Base-by-base conservation (phyloP, 2,113 vertebrate species). In the Apodemus sylvaticus region DNA sequence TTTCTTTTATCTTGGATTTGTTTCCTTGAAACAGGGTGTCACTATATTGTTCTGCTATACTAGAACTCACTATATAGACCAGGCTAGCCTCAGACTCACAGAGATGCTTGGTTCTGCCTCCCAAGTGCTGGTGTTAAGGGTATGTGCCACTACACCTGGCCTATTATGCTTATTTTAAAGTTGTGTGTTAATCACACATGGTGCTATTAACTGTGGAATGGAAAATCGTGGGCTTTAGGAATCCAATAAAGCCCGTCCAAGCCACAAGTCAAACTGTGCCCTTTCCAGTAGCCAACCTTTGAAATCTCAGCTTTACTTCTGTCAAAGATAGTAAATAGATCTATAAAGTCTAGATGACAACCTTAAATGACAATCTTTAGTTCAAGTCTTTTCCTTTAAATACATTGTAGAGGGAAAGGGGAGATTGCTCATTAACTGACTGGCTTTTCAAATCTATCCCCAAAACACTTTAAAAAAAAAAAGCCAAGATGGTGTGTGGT, bases 201-300 rank as follows among this genome's bases (percentile, higher is more conserved):
- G 29, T 64, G 66, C 17, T 53, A 39, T 91, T 64, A 1, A 64
- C 36, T 53, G 1, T 83, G 22, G 31, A 70, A 60, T 24, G 39
- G 60, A 76, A 87, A 96, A 96, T 26, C 45, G 39, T 8, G 22
- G 36, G 22, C 39, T 96, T 73, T 68, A 62, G 58, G 10, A 91
- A 91, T 95, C 19, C 79, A 12, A 85, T 31, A 93, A 87, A 79
- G 20, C 14, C 31, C 51, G 91, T 60, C 91, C 11, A 93, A 94
- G 68, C 68, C 68, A n/a, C 20, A 74, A 62, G 53, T 71, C 48
- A 66, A 95, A 81, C 29, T 17, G 0, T 71, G 22, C 13, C 39
- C 64, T 90, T 94, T 94, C 36, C 48, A 68, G 11, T 29, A 36
- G 58, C 53, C 29, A 58, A 26, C 24, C 90, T 88, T 92, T 60